These are phyloP conservation scores for Calliopum simillimum DNA, from an alignment of 2,888 invertebrate species.

Conservation along the genomic window DNA sequence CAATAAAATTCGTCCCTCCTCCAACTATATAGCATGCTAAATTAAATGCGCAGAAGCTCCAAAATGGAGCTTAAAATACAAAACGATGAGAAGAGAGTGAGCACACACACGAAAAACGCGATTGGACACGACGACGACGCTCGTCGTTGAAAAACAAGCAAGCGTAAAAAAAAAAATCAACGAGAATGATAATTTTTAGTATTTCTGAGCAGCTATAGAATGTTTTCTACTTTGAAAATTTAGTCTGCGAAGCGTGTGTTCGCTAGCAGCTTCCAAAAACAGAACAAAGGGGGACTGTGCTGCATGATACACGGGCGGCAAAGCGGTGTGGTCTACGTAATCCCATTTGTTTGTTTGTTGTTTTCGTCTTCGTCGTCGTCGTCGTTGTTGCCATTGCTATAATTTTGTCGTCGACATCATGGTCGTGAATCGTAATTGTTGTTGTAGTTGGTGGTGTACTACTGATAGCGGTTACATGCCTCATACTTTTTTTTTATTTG, in stretches of 20 bases:
- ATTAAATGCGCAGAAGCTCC: too few relatives aligned
- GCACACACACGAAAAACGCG: not conserved
- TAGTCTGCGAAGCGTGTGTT: constrained; percentile 37
- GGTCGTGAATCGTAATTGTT: not conserved
- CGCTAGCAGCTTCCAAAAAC: constrained; percentile 36
- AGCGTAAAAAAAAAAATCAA: not conserved
- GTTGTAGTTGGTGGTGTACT: constrained; percentile 9
- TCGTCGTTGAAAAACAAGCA: too few relatives aligned
- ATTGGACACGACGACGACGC: not conserved
- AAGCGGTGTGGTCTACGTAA: constrained; percentile 43
- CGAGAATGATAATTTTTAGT: constrained; percentile 4
- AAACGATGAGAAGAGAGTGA: not conserved
- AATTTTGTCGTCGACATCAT: not conserved
- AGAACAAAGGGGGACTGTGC: constrained; percentile 33
- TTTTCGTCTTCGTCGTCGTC: constrained; percentile 15
- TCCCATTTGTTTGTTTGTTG: constrained; percentile 14
- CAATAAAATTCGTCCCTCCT: too few relatives aligned
- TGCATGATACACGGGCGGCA: constrained; percentile 28
- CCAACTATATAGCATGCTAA: too few relatives aligned
- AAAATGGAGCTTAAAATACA: too few relatives aligned
- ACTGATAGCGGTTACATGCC: constrained; percentile 13
- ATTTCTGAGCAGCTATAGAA: constrained; percentile 26
- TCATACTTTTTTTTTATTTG: not conserved
- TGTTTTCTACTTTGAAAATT: constrained; percentile 31
- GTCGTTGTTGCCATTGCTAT: constrained; percentile 14